Evolutionary conservation across 2,888 invertebrate species (phyloP).

Genomic region (Meandrusa payeni): DNA sequence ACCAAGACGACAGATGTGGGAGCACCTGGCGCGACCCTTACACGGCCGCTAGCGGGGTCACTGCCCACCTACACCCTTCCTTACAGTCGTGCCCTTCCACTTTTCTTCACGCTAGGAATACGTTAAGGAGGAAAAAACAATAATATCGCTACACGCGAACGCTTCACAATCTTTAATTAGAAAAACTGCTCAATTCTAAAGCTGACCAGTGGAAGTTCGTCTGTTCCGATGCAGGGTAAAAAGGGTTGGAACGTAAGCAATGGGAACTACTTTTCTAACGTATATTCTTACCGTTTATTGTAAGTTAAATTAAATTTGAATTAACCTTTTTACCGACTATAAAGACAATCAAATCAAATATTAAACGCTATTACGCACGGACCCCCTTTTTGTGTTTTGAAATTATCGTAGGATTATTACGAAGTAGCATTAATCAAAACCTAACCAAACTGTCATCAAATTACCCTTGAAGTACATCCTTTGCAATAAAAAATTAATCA

Average conservation of each 20-base stretch:
- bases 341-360: too few species aligned
- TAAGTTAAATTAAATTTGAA: too few species aligned
- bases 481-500: too few species aligned
- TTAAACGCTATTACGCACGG: too few species aligned
- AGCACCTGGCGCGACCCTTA: constrained; percentile 78
- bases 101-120: constrained; percentile 40
- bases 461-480: too few species aligned
- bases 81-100: constrained; percentile 51
- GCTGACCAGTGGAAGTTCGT: constrained; percentile 5
- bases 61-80: constrained; percentile 73
- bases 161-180: constrained; percentile 56
- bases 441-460: too few species aligned
- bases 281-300: neutral
- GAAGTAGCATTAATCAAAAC: too few species aligned
- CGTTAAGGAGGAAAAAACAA: constrained; percentile 49
- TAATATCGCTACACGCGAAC: constrained; percentile 66
- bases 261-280: too few species aligned
- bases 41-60: constrained; percentile 66
- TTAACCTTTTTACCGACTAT: too few species aligned
- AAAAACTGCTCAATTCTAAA: constrained; percentile 42
- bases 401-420: too few species aligned
- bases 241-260: too few species aligned
- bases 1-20: constrained; percentile 74
- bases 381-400: too few species aligned
- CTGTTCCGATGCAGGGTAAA: neutral